Evolutionary conservation across 2,797 vertebrate genomes (phyloP), one percentile per base, ranked within the genome.

Genomic region (Cossypha niveicapilla): DNA sequence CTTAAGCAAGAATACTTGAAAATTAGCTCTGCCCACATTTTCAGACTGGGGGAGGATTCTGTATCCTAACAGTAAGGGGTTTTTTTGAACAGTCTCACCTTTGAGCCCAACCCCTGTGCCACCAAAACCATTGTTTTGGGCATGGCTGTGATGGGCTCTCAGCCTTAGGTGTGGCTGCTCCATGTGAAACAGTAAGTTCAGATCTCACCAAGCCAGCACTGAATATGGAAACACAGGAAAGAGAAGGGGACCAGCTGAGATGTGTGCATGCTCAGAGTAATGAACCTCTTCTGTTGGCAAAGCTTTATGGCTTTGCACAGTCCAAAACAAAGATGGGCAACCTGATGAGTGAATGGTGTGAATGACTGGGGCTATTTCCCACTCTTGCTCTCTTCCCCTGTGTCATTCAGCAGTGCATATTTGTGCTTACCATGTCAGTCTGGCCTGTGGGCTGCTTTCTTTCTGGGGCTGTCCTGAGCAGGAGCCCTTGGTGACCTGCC

Each of bases 251-350:
- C 13, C 10, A 47, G 12, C 54, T 50, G 77, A 41, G 50, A 10
- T 32, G 7, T 54, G 18, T 30, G 72, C 6, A 1, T 44, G n/a
- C 58, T 70, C 3, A 0, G 34, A 57, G 28, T 25, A 39, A 72
- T 82, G 32, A 54, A 41, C 19, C 28, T 62, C 24, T 34, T 21
- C 27, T 57, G 27, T 11, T 58, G 45, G 54, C 45, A 50, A 27
- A 32, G 41, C 44, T 82, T 41, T 32, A 27, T 41, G 23, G 28
- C 47, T 74, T 0, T 67, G 48, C 3, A 2, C 0, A 1, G 28
- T 41, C 51, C 50, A 44, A 17, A 82, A 47, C 8, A 18, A 61
- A 62, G 11, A 42, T 8, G 19, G 23, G 8, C 28, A 44, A 7
- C 23, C 7, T 56, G 51, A 10, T 22, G 63, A 70, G 27, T 30